Percentiles rank a stretch among this genome's conserved stretches.
Evolutionary conservation across 1,140 invertebrate species (phyloP).

Genomic region (Diachasmimorpha longicaudata): DNA sequence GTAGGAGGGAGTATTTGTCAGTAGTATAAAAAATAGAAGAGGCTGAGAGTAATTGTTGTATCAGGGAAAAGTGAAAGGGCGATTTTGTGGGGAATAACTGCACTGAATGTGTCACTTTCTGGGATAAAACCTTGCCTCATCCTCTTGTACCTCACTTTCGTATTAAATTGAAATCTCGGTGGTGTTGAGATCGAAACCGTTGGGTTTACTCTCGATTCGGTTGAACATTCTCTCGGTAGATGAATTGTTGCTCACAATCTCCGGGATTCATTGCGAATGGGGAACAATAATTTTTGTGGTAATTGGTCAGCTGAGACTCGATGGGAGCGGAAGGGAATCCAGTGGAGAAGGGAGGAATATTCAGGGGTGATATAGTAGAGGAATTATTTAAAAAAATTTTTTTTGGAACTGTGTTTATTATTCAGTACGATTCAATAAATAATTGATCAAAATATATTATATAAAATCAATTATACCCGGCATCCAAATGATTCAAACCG

Average conservation of each 20-base stretch:
- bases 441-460: no score
- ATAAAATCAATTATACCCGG: no score
- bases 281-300: no score
- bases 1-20: no score
- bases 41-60: constrained; percentile 5
- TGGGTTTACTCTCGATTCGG: neutral
- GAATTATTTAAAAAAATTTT: no score
- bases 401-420: no score
- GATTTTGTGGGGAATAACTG: neutral
- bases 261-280: neutral
- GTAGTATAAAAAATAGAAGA: no score
- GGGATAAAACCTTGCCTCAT: constrained; percentile 11
- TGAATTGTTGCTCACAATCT: neutral
- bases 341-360: no score
- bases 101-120: constrained; percentile 13
- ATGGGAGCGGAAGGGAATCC: no score
- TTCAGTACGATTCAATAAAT: no score
- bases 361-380: no score
- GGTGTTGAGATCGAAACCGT: neutral
- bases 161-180: neutral
- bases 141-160: neutral
- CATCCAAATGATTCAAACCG: neutral
- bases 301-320: no score
- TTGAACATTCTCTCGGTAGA: neutral
- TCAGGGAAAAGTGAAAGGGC: constrained; percentile 7